phyloP scores from a whole-genome alignment of 2,113 vertebrate genomes.

The Neofelis nebulosa region DNA sequence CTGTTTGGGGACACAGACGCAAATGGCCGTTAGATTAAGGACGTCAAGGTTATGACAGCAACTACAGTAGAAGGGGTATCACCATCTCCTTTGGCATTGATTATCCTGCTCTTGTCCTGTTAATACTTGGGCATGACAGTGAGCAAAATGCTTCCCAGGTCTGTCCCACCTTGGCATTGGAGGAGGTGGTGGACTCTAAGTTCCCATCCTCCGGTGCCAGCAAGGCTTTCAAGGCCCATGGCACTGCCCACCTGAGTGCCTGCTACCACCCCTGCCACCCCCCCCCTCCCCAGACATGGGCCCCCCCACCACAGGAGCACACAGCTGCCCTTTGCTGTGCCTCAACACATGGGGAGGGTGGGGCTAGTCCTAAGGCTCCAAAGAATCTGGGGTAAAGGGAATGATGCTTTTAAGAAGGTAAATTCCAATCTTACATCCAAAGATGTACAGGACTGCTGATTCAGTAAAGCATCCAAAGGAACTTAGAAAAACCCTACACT shows the following conservation, averaged over 20 bases:
- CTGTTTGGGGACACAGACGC: slow-evolving; percentile 56
- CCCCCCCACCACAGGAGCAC: rapidly evolving
- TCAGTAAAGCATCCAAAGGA: background rate
- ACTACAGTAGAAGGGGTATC: background rate
- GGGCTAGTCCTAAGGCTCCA: background rate
- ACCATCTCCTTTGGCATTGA: slow-evolving; percentile 65
- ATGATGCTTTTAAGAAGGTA: background rate
- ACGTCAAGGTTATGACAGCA: background rate
- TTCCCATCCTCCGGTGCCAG: background rate
- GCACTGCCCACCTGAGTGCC: background rate
- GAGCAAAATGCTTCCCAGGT: background rate
- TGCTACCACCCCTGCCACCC: rapidly evolving
- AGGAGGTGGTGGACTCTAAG: rapidly evolving
- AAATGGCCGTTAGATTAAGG: background rate
- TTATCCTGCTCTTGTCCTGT: background rate
- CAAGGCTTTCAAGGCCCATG: background rate
- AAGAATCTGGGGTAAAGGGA: background rate
- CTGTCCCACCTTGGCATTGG: background rate
- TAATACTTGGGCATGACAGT: background rate
- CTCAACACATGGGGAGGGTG: background rate
- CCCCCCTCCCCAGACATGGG: background rate
- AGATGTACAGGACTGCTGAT: background rate
- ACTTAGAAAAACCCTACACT: background rate
- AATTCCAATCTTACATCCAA: background rate
- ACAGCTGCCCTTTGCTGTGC: background rate